These are phyloP conservation scores for Urocolius indicus DNA, from an alignment of 2,113 vertebrate genomes.

Conservation along the genomic window DNA sequence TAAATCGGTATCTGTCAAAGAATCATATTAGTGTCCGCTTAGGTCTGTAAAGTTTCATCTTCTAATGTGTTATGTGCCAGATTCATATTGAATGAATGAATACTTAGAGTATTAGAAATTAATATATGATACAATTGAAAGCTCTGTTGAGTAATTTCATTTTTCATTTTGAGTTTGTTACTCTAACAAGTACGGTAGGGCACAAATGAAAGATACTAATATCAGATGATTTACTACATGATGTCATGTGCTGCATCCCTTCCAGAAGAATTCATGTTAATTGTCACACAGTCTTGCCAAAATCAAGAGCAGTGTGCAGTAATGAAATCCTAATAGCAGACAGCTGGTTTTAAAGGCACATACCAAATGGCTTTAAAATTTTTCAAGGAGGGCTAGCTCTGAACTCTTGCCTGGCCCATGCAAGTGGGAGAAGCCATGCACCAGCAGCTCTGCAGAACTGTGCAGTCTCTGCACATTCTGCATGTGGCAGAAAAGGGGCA, in stretches of 20 bases:
- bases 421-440: not conserved
- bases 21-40: not conserved
- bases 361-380: not conserved
- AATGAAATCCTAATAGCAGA: conserved; percentile 69
- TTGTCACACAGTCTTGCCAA: conserved; percentile 68
- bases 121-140: conserved; percentile 55
- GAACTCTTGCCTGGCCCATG: not conserved
- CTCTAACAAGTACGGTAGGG: conserved; percentile 61
- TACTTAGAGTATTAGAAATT: conserved; percentile 53
- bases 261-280: conserved; percentile 66
- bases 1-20: conserved; percentile 48
- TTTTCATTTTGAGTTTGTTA: conserved; percentile 68
- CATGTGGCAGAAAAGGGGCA: not conserved
- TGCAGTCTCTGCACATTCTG: rapidly evolving
- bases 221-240: conserved; percentile 64
- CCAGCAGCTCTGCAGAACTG: not conserved
- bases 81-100: not conserved
- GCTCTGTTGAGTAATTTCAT: conserved; percentile 66
- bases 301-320: conserved; percentile 41
- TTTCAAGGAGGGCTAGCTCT: not conserved
- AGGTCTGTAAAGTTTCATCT: conserved; percentile 53
- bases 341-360: conserved; percentile 37
- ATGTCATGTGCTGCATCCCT: conserved; percentile 66
- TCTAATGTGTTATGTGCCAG: conserved; percentile 16
- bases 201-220: conserved; percentile 68